Evolutionary conservation across 1,140 invertebrate species (phyloP), one percentile per base, ranked within the genome.

Genomic region (Hylaeus anthracinus): DNA sequence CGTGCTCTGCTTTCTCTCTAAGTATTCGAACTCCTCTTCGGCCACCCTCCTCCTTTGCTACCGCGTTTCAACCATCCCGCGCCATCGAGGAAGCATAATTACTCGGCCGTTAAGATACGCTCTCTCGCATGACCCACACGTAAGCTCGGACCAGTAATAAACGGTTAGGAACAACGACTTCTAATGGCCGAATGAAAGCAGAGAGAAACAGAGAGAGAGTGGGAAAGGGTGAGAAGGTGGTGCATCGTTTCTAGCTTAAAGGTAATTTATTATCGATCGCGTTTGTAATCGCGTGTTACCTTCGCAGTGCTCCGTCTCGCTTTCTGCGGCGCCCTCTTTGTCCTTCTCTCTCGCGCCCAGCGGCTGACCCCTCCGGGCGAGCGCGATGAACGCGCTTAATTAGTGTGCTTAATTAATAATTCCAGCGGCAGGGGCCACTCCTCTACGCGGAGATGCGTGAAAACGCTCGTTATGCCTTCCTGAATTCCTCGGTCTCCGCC

Each of bases 221-320:
- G 67, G 43, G 76, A 43, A 61, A 15, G 74, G 53, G 70, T 37
- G 64, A 55, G 70, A 72, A 61, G 70, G 70, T n/a, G 78, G 63
- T 53, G 77, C 72, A 51, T 41, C 75, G 86, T 86, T 89, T 82
- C 87, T 88, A 79, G 86, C 81, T 79, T 81, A 86, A 80, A 82
- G 79, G 72, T 84, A 88, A 89, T 88, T 88, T 88, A 89, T 88
- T 88, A 88, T 87, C 80, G 86, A 89, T 88, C 84, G 79, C 82
- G 77, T 85, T 81, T 81, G 83, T 84, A 84, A 88, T 87, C 85
- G 83, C 86, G 83, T 81, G 75, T 76, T 86, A 72, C 73, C 71
- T 86, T 85, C 83, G 79, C 83, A 64, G 63, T 81, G 73, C 73
- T 63, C 61, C 51, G 60, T 56, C 75, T 61, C 61, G 14, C 71